Evolutionary conservation across 2,888 invertebrate species (phyloP).

Genomic region (Apamea monoglypha): DNA sequence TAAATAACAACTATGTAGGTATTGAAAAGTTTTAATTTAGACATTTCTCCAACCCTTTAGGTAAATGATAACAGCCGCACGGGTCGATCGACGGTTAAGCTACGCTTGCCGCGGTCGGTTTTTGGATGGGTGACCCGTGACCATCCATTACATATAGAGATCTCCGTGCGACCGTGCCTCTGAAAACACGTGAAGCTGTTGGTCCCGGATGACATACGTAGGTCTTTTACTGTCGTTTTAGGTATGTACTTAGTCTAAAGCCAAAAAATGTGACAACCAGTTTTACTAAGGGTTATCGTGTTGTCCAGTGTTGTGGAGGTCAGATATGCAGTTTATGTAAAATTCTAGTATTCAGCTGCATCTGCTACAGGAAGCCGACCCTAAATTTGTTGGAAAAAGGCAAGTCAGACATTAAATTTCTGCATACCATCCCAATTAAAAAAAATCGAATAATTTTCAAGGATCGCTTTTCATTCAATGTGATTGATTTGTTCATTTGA

Average conservation of each 20-base stretch:
- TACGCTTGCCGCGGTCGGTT: neutral
- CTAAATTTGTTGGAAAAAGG: neutral
- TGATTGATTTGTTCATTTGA: neutral
- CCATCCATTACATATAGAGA: neutral
- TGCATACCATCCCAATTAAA: no score
- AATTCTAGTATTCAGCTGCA: neutral
- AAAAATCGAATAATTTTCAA: neutral
- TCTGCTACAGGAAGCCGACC: neutral
- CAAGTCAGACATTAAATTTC: no score
- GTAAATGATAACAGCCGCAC: neutral
- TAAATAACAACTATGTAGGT: neutral
- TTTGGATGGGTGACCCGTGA: neutral
- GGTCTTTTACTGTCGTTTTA: neutral
- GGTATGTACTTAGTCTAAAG: neutral
- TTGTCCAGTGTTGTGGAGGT: neutral
- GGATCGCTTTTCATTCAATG: neutral
- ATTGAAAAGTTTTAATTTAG: neutral
- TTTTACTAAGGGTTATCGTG: neutral
- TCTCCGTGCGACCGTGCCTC: neutral
- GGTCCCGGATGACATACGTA: neutral
- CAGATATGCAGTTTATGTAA: neutral
- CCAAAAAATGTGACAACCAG: neutral
- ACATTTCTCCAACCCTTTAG: neutral
- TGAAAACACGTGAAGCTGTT: neutral
- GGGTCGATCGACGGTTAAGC: neutral